phyloP scores from a whole-genome alignment of 2,888 invertebrate genomes.

The Rhimphoctona megacephalus region DNA sequence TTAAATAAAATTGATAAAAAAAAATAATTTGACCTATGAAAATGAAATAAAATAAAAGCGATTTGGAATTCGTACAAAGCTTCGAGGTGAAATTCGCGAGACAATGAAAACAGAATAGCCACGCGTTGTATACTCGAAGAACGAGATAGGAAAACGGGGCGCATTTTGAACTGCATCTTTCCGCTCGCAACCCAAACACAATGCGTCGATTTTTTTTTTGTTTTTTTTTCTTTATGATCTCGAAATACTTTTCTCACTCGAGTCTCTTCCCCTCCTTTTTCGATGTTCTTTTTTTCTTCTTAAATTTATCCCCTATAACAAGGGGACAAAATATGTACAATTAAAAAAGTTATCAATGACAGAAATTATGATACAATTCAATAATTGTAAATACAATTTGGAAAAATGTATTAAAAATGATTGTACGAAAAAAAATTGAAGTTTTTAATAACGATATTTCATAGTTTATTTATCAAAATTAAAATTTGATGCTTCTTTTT shows the following conservation, averaged over 20 bases:
- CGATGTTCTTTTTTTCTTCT: no score
- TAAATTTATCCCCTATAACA: no score
- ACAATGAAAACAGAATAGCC: neutral
- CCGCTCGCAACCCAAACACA: slow-evolving; percentile 76
- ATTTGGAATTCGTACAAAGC: neutral
- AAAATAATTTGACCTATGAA: neutral
- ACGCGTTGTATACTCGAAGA: neutral
- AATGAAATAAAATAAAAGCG: no score
- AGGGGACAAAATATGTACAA: no score
- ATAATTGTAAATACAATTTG: no score
- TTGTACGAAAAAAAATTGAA: no score
- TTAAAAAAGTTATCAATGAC: no score
- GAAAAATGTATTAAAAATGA: no score
- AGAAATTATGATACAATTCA: no score
- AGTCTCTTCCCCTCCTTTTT: neutral
- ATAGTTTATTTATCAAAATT: no score
- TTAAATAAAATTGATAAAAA: neutral
- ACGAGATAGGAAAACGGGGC: slow-evolving; percentile 34
- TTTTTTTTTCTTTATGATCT: neutral
- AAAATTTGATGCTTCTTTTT: no score
- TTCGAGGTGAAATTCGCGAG: neutral
- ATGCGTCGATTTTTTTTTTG: slow-evolving; percentile 70
- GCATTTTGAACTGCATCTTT: slow-evolving; percentile 73
- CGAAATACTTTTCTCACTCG: neutral
- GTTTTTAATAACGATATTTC: no score